Base-by-base conservation (phyloP, 2,797 vertebrate genomes). In the Choloepus didactylus region DNA sequence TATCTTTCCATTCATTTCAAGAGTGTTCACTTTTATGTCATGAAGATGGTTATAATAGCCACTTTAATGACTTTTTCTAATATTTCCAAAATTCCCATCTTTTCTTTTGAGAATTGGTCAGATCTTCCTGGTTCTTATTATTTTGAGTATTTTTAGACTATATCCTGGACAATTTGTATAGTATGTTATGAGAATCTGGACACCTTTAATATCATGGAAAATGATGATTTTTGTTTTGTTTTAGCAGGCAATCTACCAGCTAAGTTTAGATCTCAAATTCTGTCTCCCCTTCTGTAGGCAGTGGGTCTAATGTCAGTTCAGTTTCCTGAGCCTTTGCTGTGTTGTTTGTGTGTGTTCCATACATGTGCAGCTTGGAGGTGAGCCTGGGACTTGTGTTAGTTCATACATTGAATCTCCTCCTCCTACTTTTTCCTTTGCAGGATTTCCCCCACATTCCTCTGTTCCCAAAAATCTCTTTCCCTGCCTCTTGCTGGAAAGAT, bases 21-120 rank as follows among this genome's bases (percentile, higher is more conserved):
- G 56, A 90, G 25, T 76, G 38, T 77, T 94, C 46, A 93, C 54
- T 4, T 95, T 77, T 91, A 67, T 21, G 7, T 66, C 31, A 87
- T 44, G 4, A 92, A 95, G 49, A 81, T 84, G 56, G 46, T 72
- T 84, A 41, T 67, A 92, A 89, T 59, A 83, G 67, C 51, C 95
- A 46, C 44, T 85, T 80, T 73, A 84, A 54, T 51, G 31, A 51
- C 8, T 94, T 96, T 80, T 62, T 75, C 75, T 76, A 54, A 38
- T n/a, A 69, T 60, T 77, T 93, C 18, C 21, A 70, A 77, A 12
- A 49, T 76, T 51, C 59, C 83, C 89, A 2, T 64, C 19, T 76
- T 84, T 90, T 92, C 31, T 21, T 21, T 87, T 82, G 49, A 85
- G 51, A 83, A 67, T 54, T 76, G 19, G 31, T 75, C 82, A 86